Percentiles rank a stretch among this genome's conserved stretches.
Evolutionary conservation across 2,888 invertebrate species (phyloP).

Genomic region (Hypolimnas misippus): DNA sequence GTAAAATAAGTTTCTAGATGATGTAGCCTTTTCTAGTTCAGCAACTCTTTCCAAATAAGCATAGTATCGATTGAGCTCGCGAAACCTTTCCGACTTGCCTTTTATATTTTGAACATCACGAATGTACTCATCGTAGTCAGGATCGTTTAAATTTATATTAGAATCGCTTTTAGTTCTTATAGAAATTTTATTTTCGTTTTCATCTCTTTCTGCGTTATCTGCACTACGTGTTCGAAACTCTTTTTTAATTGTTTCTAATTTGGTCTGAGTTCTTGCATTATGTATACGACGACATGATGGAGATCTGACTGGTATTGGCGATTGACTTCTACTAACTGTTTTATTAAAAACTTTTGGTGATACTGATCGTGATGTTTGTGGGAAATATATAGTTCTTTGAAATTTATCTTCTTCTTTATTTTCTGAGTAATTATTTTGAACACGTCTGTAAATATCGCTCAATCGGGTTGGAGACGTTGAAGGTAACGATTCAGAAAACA

Average conservation of each 20-base stretch:
- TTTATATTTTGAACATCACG: conserved; percentile 86
- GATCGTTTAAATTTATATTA: conserved; percentile 73
- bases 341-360: conserved; percentile 65
- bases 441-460: conserved; percentile 15
- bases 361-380: conserved; percentile 72
- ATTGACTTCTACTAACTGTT: conserved; percentile 67
- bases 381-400: conserved; percentile 65
- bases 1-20: conserved; percentile 87
- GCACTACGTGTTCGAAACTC: conserved; percentile 86
- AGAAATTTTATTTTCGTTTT: conserved; percentile 45
- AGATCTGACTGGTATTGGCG: conserved; percentile 85
- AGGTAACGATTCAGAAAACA: conserved; percentile 68
- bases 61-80: conserved; percentile 93
- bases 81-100: conserved; percentile 90
- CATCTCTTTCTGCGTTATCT: conserved; percentile 83
- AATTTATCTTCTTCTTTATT: conserved; percentile 52
- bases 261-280: conserved; percentile 72
- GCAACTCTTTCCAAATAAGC: conserved; percentile 93
- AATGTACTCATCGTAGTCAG: conserved; percentile 88
- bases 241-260: conserved; percentile 65
- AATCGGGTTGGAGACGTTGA: conserved; percentile 61
- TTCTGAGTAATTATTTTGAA: conserved; percentile 37
- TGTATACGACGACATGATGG: conserved; percentile 87
- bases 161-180: conserved; percentile 68
- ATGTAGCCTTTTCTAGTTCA: conserved; percentile 90